Base-by-base conservation (phyloP, 2,113 vertebrate genomes). In the Actenoides hombroni region DNA sequence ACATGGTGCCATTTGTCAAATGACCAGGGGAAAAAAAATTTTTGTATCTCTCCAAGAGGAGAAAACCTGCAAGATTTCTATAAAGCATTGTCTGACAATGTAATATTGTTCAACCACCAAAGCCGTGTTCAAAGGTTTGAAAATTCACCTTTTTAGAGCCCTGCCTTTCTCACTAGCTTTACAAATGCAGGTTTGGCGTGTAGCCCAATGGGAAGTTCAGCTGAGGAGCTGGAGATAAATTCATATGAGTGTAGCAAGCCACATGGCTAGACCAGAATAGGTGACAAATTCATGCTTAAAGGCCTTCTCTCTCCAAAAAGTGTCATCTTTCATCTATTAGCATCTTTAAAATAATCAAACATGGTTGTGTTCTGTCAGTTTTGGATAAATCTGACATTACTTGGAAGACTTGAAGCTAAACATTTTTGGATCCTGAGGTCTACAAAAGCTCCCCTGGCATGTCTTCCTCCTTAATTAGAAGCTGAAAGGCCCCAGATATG, bases 161-260 rank as follows among this genome's bases (percentile, higher is more conserved):
- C 61, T 56, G 39, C 5, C 3, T 60, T 81, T 86, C 92, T 83
- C 68, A 54, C 21, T 28, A 42, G 46, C 29, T 81, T 63, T 69
- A 46, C 8, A 6, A 85, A 86, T 0, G 1, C 11, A 46, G 49
- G 19, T 69, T 83, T 54, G 68, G 46, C 23, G 0, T 5, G 18
- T 33, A 74, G 25, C 25, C 73, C 35, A 46, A 54, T 0, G 9
- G 20, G 17, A 88, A 83, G 51, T 35, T 93, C 73, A 75, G 6
- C 26, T 5, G 3, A 86, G 42, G 79, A 90, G 65, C n/a, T 77
- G 33, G n/a, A 93, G 57, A 60, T 8, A 12, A 77, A 73, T 12
- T 70, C 35, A 20, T 14, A 23, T 3, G 8, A 77, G n/a, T 21
- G 28, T 3, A 89, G 82, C 61, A 60, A 86, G 40, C 33, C 56